Evolutionary conservation across 2,113 vertebrate genomes (phyloP).

Genomic region (Cnemophilus loriae): DNA sequence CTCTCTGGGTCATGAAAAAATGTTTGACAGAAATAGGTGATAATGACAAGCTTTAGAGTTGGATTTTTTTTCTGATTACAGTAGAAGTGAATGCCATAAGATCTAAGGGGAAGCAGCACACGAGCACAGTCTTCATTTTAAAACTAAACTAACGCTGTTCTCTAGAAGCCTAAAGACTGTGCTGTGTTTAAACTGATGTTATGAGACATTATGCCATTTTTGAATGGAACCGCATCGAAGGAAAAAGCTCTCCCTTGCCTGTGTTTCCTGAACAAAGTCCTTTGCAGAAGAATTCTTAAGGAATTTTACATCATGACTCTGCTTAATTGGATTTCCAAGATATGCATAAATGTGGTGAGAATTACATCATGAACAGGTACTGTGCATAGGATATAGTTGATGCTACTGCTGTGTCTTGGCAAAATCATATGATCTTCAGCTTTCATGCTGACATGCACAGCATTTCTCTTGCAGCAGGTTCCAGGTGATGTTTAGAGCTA

Average conservation of each 20-base stretch:
- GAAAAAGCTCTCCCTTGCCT: neutral
- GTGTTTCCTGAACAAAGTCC: neutral
- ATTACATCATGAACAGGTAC: neutral
- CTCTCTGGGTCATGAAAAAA: neutral
- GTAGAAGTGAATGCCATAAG: neutral
- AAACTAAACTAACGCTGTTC: neutral
- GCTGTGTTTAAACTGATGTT: neutral
- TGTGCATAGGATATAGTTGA: neutral
- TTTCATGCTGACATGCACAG: neutral
- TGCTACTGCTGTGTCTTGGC: neutral
- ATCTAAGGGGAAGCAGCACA: neutral
- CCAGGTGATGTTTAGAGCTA: neutral
- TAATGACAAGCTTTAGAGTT: neutral
- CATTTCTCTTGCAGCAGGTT: neutral
- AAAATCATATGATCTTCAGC: neutral
- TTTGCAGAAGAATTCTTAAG: neutral
- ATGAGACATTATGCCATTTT: neutral
- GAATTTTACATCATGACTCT: neutral
- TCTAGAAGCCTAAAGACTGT: neutral
- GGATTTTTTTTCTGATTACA: neutral
- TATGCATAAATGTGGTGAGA: neutral
- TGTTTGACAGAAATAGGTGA: neutral
- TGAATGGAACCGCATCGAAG: neutral
- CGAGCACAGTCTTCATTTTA: neutral
- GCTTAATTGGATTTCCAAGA: neutral